Base-by-base conservation (phyloP, 2,797 vertebrate genomes). In the Pogonophryne albipinna region DNA sequence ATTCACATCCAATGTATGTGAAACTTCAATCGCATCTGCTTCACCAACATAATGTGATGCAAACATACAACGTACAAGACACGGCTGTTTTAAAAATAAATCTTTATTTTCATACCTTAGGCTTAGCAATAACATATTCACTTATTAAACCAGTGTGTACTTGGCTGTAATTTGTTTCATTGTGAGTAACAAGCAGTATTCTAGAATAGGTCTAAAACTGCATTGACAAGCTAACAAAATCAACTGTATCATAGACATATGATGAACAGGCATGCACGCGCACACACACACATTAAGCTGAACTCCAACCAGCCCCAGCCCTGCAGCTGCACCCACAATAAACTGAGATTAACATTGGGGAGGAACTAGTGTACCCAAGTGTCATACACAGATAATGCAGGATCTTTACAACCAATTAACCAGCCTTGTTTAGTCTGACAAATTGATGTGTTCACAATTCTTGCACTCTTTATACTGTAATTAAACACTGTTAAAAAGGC, bases 21-120 rank as follows among this genome's bases (percentile, higher is more conserved):
- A 38, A 65, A 16, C 7, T n/a, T 19, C 3, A 27, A 10, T 15
- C 11, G 44, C 19, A 65, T 45, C 13, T 6, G 38, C 19, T 16
- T 15, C 20, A 72, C 51, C 12, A 49, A 10, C 1, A 31, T 62
- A 11, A 31, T 63, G 14, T 31, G 7, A 12, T 27, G 47, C 16
- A 50, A 58, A 61, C 0, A 45, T 3, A 49, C 47, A 55, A 61
- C 17, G 19, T 12, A 44, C 0, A n/a, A 49, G 12, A 60, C 64
- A 14, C 5, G 1, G 6, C 3, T 11, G 60, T 84, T 91, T 27
- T 71, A 86, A 93, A 92, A 93, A 91, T 91, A 91, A 78, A 83
- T 79, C 47, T 92, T 87, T 90, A 91, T 88, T 91, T 73, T 52
- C 52, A 86, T 87, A 79, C 61, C 79, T 76, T 57, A 67, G 67